Percentiles rank a stretch among this genome's conserved stretches.
Conservation (phyloP, 2,797 vertebrate species). For the Tympanoctomys barrerae region DNA sequence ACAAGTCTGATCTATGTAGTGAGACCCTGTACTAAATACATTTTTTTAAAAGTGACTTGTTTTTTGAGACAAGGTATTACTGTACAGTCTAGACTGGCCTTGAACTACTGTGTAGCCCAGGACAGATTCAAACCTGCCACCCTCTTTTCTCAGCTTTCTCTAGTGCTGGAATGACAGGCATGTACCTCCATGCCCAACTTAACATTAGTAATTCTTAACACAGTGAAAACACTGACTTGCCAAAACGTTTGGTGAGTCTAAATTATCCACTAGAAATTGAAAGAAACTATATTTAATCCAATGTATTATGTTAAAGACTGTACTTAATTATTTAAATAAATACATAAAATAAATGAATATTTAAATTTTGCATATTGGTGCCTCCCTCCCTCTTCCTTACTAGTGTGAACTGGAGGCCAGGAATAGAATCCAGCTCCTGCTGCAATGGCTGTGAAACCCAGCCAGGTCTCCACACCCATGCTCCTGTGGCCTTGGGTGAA, state of each 20-base stretch:
- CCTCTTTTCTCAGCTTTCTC: neutral
- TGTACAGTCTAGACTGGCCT: neutral
- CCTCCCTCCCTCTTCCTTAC: neutral
- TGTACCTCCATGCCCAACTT: neutral
- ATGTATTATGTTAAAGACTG: neutral
- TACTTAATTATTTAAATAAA: neutral
- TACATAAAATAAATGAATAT: neutral
- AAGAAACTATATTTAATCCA: constrained; percentile 48
- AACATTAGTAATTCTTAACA: neutral
- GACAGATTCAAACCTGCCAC: neutral
- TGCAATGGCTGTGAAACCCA: neutral
- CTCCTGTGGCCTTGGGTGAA: neutral
- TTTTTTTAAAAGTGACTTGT: neutral
- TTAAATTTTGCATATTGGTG: neutral
- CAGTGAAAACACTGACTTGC: neutral
- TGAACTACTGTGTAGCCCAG: neutral
- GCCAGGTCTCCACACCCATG: neutral
- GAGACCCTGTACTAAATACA: too few species aligned
- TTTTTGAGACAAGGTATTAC: neutral
- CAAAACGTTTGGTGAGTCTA: constrained; percentile 10
- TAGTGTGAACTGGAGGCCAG: neutral
- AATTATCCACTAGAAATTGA: neutral
- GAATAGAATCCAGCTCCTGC: neutral
- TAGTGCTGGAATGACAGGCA: neutral
- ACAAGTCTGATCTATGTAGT: too few species aligned